These are phyloP conservation scores for Hepsetus odoe DNA, from an alignment of 2,113 vertebrate species.

Conservation along the genomic window DNA sequence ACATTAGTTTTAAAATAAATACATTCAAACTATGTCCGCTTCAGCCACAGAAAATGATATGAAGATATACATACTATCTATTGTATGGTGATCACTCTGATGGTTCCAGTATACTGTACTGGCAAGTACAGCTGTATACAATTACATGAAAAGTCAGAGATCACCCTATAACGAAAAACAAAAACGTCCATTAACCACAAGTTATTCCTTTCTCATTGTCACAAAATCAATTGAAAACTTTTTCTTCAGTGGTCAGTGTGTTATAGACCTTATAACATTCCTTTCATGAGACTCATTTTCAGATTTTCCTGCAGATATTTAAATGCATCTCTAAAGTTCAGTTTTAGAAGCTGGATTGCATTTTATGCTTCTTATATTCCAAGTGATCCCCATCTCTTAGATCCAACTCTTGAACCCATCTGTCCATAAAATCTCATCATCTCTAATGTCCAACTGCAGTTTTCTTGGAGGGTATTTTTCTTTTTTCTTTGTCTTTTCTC, in stretches of 20 bases:
- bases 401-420: no score
- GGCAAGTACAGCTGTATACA: not conserved
- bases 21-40: not conserved
- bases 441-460: not conserved
- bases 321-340: not conserved
- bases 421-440: not conserved
- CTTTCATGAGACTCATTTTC: no score
- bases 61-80: not conserved
- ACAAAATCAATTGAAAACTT: no score
- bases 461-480: not conserved
- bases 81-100: not conserved
- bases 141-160: not conserved
- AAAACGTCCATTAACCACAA: no score
- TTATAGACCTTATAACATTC: no score
- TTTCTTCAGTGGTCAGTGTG: no score
- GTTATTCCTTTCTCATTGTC: no score
- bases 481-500: not conserved
- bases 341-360: not conserved
- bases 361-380: not conserved
- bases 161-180: not conserved
- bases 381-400: no score
- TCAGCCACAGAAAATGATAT: not conserved
- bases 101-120: not conserved
- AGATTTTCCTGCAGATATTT: no score
- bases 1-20: conserved; percentile 24